Percentiles rank a stretch among this genome's conserved stretches.
Conservation (phyloP, 2,113 vertebrate genomes). For the Dinomys branickii region DNA sequence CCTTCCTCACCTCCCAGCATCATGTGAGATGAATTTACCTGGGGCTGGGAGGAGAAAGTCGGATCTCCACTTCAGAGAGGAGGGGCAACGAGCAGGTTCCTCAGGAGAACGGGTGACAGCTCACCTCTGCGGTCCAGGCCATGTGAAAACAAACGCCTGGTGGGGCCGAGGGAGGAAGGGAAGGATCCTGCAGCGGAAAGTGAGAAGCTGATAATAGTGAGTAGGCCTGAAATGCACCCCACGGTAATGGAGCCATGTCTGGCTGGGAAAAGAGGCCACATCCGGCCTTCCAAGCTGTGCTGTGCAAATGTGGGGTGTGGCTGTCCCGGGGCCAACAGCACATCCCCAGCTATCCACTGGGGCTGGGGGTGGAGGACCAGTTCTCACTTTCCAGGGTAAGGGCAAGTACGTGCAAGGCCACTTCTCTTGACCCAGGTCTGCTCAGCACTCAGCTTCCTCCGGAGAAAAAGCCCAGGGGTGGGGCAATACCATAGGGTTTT, state of each 20-base stretch:
- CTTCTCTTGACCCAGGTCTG: neutral
- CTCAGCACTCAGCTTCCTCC: neutral
- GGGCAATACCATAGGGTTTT: neutral
- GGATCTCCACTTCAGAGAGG: neutral
- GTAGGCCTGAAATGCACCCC: slow-evolving; percentile 71
- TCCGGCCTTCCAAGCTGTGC: slow-evolving; percentile 74
- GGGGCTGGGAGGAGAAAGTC: neutral
- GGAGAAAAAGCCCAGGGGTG: neutral
- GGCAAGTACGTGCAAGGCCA: neutral
- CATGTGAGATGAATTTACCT: neutral
- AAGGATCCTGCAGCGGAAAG: slow-evolving; percentile 73
- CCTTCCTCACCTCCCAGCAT: neutral
- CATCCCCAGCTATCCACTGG: neutral
- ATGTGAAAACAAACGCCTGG: slow-evolving; percentile 40
- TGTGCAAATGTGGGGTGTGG: neutral
- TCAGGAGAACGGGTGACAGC: neutral
- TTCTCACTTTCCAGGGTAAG: neutral
- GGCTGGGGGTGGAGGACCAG: neutral
- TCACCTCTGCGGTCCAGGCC: neutral
- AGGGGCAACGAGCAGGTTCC: neutral
- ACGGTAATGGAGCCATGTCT: slow-evolving; percentile 64
- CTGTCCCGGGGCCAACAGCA: neutral
- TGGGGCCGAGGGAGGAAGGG: neutral
- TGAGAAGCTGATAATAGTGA: slow-evolving; percentile 80
- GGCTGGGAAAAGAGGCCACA: slow-evolving; percentile 82